phyloP scores from a whole-genome alignment of 1,140 invertebrate genomes.

The Uloborus diversus region DNA sequence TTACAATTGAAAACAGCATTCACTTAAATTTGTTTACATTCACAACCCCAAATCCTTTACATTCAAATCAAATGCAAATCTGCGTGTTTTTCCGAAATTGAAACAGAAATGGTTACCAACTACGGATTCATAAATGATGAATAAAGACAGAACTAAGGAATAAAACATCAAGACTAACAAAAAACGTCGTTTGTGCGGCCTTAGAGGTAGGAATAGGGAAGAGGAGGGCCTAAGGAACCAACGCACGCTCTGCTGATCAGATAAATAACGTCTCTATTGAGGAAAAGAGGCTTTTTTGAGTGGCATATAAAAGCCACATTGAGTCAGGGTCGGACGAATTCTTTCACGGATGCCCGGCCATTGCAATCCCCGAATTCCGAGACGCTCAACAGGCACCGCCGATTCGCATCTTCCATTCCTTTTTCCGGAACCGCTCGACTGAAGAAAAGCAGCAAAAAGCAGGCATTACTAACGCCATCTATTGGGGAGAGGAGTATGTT shows the following conservation, averaged over 20 bases:
- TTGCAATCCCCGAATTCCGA: constrained; percentile 33
- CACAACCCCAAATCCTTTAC: too few species aligned
- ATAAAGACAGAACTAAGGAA: too few species aligned
- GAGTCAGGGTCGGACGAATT: constrained; percentile 37
- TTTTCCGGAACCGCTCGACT: constrained; percentile 13
- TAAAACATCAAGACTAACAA: too few species aligned
- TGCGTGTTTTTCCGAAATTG: too few species aligned
- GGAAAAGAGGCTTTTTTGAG: constrained; percentile 40
- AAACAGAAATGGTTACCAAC: too few species aligned
- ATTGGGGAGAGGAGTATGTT: too few species aligned
- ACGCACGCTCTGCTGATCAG: constrained; percentile 13
- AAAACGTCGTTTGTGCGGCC: neutral
- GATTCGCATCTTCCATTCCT: constrained; percentile 25
- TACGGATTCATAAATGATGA: too few species aligned
- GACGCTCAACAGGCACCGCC: constrained; percentile 42
- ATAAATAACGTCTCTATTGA: constrained; percentile 47
- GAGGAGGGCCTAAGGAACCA: neutral
- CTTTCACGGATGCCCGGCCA: constrained; percentile 32
- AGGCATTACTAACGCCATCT: constrained; percentile 21
- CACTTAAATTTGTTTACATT: too few species aligned
- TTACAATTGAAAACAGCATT: too few species aligned
- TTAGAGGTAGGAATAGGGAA: neutral
- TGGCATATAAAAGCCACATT: constrained; percentile 49
- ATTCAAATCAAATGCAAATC: too few species aligned
- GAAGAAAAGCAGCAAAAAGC: constrained; percentile 6